Percentiles rank a stretch among this genome's conserved stretches.
Evolutionary conservation across 1,140 invertebrate species (phyloP).

Genomic region (Drosophila pandora): DNA sequence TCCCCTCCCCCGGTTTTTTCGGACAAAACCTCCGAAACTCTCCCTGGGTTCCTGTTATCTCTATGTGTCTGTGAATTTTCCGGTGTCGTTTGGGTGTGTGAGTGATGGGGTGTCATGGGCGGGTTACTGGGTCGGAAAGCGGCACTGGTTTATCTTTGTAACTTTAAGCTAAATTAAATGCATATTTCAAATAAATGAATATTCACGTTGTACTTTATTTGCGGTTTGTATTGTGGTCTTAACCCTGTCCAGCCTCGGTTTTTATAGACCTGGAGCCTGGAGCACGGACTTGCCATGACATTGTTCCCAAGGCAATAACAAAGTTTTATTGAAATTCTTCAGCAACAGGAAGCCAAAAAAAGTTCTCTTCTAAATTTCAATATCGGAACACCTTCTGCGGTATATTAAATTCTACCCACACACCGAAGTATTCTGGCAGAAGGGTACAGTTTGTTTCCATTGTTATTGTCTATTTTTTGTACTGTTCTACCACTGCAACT

Average conservation of each 20-base stretch:
- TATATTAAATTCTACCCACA: slow-evolving; percentile 14
- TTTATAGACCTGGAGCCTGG: not conserved
- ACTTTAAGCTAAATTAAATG: slow-evolving; percentile 35
- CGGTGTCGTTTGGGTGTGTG: slow-evolving; percentile 41
- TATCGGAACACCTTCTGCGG: slow-evolving; percentile 9
- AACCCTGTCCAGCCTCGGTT: not conserved
- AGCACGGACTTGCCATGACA: not conserved
- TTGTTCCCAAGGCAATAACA: not conserved
- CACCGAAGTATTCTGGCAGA: not conserved
- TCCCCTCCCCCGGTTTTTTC: not conserved
- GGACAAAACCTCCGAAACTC: slow-evolving; percentile 1
- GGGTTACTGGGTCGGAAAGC: slow-evolving; percentile 68
- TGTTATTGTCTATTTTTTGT: not conserved
- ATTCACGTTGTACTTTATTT: slow-evolving; percentile 31
- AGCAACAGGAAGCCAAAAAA: not conserved
- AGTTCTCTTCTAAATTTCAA: slow-evolving; percentile 8
- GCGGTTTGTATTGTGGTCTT: not conserved
- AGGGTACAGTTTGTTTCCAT: not conserved
- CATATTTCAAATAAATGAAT: slow-evolving; percentile 43
- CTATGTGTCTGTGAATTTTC: slow-evolving; percentile 35
- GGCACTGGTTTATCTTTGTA: slow-evolving; percentile 50
- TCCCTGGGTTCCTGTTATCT: not conserved
- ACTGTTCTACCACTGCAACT: not conserved
- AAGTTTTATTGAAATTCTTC: slow-evolving; percentile 2
- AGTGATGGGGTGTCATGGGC: slow-evolving; percentile 29